Evolutionary conservation across 2,797 vertebrate genomes (phyloP), one percentile per base, ranked within the genome.

Genomic region (Lacerta bilineata): DNA sequence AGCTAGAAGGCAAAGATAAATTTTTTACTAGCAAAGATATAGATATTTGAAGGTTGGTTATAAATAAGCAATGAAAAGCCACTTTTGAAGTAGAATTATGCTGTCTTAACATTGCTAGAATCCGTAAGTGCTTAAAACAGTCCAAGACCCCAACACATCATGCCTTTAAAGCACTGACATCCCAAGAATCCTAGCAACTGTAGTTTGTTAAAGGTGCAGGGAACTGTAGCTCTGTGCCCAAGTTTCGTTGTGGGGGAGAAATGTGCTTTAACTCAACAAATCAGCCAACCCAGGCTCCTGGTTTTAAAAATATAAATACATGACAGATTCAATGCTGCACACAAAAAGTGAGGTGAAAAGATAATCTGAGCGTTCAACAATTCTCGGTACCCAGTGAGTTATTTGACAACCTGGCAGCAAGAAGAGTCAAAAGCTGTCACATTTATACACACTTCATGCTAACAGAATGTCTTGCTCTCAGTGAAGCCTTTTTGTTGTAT

Each of bases 381-480:
- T 33, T 81, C 43, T 69, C 61, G n/a, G 69, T 27, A 78, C 8
- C 46, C 17, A 29, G 50, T 10, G 11, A 41, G 20, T 50, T 68
- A 64, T 77, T 46, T 77, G 46, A 55, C 41, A 88, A 68, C 77
- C 85, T 71, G 92, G 74, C 92, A 82, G 74, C 89, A 86, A 87
- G 86, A 69, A 91, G 43, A 83, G 77, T 74, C 83, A 80, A 86
- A 68, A 78, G 81, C 91, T 92, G 93, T 90, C 69, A 75, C 82
- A 74, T 93, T 92, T 90, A 61, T 69, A 74, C n/a, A 25, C 68
- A 80, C 29, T 93, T 92, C 77, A 93, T 68, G 66, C n/a, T 66
- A 4, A 89, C n/a, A 83, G 90, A 80, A 68, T 84, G 85, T 91
- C 91, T 92, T 90, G 78, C 90, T 81, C 75, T 41, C 80, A 64